phyloP scores from a whole-genome alignment of 1,140 invertebrate genomes.

The Sogatella furcifera region DNA sequence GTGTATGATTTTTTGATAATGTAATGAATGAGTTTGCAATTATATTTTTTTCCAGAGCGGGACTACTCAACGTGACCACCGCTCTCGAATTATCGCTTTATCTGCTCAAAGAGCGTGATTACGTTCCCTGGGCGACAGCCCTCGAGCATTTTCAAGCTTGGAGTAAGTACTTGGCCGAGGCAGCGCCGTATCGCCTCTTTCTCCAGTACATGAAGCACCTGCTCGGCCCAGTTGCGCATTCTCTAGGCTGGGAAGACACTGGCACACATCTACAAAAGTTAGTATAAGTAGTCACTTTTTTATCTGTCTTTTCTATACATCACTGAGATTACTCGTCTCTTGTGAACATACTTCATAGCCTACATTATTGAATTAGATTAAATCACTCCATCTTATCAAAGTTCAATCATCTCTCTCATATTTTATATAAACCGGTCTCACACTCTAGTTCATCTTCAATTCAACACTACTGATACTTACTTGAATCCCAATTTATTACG shows the following conservation, averaged over 20 bases:
- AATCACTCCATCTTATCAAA: too few species aligned
- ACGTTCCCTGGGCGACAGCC: constrained; percentile 63
- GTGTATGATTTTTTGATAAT: not conserved
- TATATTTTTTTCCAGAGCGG: constrained; percentile 46
- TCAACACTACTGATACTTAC: too few species aligned
- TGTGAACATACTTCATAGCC: too few species aligned
- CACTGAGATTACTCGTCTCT: too few species aligned
- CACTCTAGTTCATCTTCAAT: too few species aligned
- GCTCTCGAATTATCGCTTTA: constrained; percentile 58
- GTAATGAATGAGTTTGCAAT: constrained; percentile 6
- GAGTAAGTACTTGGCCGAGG: constrained; percentile 52
- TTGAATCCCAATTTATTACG: too few species aligned
- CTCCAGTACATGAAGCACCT: constrained; percentile 47
- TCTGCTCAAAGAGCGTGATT: constrained; percentile 56
- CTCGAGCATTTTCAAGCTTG: constrained; percentile 55
- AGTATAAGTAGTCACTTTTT: too few species aligned
- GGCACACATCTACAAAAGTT: constrained; percentile 56
- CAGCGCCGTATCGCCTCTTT: constrained; percentile 50
- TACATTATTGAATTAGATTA: too few species aligned
- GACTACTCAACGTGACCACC: constrained; percentile 52
- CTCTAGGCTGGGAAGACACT: constrained; percentile 52
- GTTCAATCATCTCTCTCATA: too few species aligned
- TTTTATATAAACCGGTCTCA: too few species aligned
- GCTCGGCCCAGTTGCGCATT: constrained; percentile 45
- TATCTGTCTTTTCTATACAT: too few species aligned